These are phyloP conservation scores for Anableps anableps DNA, from an alignment of 2,797 vertebrate genomes.

Conservation along the genomic window DNA sequence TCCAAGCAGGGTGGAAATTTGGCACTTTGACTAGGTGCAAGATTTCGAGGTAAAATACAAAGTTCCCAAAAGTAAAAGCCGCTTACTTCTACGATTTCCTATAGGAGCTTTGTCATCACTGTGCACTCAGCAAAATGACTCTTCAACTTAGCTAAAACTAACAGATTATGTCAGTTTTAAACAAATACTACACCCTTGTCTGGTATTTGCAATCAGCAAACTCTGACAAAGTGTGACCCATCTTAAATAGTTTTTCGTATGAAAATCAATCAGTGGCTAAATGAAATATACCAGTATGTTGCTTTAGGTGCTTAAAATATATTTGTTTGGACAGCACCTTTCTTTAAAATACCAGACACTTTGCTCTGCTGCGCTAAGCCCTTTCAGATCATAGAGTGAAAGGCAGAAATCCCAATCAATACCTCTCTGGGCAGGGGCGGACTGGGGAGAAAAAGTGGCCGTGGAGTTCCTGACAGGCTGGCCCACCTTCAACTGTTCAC, in stretches of 20 bases:
- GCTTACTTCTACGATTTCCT: slow-evolving; percentile 53
- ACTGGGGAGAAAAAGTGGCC: no score
- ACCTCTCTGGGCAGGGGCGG: no score
- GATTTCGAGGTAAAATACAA: slow-evolving; percentile 54
- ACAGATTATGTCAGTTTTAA: slow-evolving; percentile 54
- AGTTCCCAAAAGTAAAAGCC: slow-evolving; percentile 19
- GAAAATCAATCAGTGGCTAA: slow-evolving; percentile 40
- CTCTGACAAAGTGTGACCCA: slow-evolving; percentile 16
- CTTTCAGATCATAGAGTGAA: no score
- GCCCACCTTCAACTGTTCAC: no score
- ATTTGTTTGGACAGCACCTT: slow-evolving; percentile 27
- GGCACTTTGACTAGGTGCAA: slow-evolving; percentile 55
- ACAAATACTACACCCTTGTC: slow-evolving; percentile 41
- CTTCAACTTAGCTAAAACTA: slow-evolving; percentile 52
- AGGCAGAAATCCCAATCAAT: no score
- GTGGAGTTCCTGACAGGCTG: no score
- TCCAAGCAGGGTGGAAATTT: slow-evolving; percentile 47
- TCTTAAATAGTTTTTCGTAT: slow-evolving; percentile 42
- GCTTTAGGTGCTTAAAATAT: slow-evolving; percentile 26
- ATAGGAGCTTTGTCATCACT: slow-evolving; percentile 62
- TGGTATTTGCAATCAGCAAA: slow-evolving; percentile 11
- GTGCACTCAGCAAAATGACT: slow-evolving; percentile 50
- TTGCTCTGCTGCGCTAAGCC: slow-evolving; percentile 3
- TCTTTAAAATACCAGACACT: neutral
- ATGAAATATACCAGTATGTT: slow-evolving; percentile 44